Conservation (phyloP, 2,797 vertebrate genomes). For the Centroberyx gerrardi region DNA sequence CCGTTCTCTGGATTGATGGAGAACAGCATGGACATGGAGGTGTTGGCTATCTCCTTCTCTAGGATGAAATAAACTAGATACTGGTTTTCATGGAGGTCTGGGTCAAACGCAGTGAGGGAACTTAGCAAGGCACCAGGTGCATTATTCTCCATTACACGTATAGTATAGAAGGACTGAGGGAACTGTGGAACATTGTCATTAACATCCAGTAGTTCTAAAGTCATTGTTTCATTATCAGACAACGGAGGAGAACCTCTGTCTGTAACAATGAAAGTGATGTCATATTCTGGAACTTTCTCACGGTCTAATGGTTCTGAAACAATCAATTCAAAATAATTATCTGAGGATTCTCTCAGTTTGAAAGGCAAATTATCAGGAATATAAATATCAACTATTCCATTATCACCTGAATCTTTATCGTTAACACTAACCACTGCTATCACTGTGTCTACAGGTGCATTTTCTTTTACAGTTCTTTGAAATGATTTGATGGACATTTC, state of each 20-base stretch:
- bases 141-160: conserved; percentile 64
- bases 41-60: conserved; percentile 61
- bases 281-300: conserved; percentile 65
- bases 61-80: conserved; percentile 73
- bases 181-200: conserved; percentile 83
- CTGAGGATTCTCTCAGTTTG: conserved; percentile 68
- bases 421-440: conserved; percentile 81
- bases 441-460: conserved; percentile 67
- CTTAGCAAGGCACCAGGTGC: conserved; percentile 55
- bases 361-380: conserved; percentile 61
- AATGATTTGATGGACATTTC: conserved; percentile 78
- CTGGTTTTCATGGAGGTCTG: conserved; percentile 74
- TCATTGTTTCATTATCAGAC: conserved; percentile 66
- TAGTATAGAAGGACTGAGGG: conserved; percentile 48
- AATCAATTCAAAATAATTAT: conserved; percentile 76
- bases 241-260: conserved; percentile 75
- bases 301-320: conserved; percentile 73
- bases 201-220: conserved; percentile 73
- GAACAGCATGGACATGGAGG: conserved; percentile 63
- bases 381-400: conserved; percentile 68
- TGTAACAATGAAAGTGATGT: conserved; percentile 65
- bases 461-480: conserved; percentile 73
- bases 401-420: conserved; percentile 78
- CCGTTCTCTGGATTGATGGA: conserved; percentile 73
- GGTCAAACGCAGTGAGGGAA: conserved; percentile 63